phyloP scores from a whole-genome alignment of 2,888 invertebrate species.

The Nebria brevicollis region DNA sequence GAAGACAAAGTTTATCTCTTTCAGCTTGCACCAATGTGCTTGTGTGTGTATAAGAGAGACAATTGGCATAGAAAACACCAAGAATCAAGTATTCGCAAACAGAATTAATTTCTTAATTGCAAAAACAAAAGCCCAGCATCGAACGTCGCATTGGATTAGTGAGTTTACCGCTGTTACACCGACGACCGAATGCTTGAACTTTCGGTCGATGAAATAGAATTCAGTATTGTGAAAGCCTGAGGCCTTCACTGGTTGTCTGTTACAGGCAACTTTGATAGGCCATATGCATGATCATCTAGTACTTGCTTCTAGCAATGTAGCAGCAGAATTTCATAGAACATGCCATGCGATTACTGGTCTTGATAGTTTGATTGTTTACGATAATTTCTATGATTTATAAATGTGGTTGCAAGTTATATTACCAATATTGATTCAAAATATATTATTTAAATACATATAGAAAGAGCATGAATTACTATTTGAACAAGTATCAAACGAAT shows the following conservation, averaged over 20 bases:
- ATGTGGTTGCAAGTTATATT: too few relatives aligned
- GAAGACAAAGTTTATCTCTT: slow-evolving; percentile 17
- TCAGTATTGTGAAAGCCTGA: slow-evolving; percentile 12
- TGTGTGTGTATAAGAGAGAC: neutral
- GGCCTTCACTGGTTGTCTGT: slow-evolving; percentile 2
- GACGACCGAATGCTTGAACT: neutral
- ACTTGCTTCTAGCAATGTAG: neutral
- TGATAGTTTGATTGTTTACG: too few relatives aligned
- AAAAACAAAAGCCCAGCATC: slow-evolving; percentile 38
- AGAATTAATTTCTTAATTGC: slow-evolving; percentile 41
- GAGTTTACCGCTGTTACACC: slow-evolving; percentile 10
- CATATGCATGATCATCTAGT: neutral
- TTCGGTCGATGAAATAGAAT: slow-evolving; percentile 11
- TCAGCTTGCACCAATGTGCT: neutral
- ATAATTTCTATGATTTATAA: too few relatives aligned
- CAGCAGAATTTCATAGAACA: too few relatives aligned
- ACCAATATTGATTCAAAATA: too few relatives aligned
- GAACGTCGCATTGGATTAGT: slow-evolving; percentile 19
- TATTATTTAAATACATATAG: too few relatives aligned
- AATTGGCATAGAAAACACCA: slow-evolving; percentile 24
- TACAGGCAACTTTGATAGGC: slow-evolving; percentile 30
- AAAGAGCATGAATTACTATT: too few relatives aligned
- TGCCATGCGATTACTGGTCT: too few relatives aligned
- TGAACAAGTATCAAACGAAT: too few relatives aligned
- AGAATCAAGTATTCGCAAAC: slow-evolving; percentile 28